A percentile compares a stretch with the other conserved stretches of the same genome.
phyloP scores from a whole-genome alignment of 2,888 invertebrate genomes.

The Scrobipalpa atriplicella region DNA sequence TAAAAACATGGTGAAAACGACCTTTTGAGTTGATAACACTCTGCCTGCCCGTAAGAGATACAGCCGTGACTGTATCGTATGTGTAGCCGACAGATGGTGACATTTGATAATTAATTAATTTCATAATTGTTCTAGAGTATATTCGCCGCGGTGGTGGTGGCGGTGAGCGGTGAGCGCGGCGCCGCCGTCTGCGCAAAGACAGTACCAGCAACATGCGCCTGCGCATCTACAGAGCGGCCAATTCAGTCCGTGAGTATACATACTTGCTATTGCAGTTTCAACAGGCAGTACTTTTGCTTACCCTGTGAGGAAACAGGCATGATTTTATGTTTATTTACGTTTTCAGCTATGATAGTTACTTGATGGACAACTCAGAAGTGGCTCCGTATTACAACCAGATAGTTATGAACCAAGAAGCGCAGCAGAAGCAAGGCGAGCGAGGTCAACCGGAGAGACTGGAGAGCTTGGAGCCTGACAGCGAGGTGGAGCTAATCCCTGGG shows the following conservation, averaged over 20 bases:
- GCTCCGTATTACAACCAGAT: constrained; percentile 56
- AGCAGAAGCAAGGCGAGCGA: constrained; percentile 60
- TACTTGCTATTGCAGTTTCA: neutral
- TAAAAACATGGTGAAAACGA: too few species aligned
- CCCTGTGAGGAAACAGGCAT: neutral
- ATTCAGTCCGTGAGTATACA: constrained; percentile 54
- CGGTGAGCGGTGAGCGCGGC: constrained; percentile 54
- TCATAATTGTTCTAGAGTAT: constrained; percentile 45
- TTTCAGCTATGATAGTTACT: constrained; percentile 66
- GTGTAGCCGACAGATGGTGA: too few species aligned
- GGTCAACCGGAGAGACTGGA: constrained; percentile 60
- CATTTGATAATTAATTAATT: too few species aligned
- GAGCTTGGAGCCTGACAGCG: constrained; percentile 71
- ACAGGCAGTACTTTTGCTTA: neutral
- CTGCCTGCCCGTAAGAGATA: too few species aligned
- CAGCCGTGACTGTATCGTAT: too few species aligned
- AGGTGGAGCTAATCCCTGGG: constrained; percentile 75
- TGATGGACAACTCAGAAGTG: constrained; percentile 57
- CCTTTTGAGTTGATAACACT: too few species aligned
- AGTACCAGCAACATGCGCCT: constrained; percentile 49
- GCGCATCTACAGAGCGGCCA: constrained; percentile 54
- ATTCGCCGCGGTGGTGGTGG: constrained; percentile 47
- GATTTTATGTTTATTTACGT: too few species aligned
- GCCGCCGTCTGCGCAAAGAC: constrained; percentile 51
- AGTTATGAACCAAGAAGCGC: constrained; percentile 41